These are phyloP conservation scores for Epizoanthus illoricatus DNA, from an alignment of 92 coral and sea anemone genomes.

Conservation along the genomic window DNA sequence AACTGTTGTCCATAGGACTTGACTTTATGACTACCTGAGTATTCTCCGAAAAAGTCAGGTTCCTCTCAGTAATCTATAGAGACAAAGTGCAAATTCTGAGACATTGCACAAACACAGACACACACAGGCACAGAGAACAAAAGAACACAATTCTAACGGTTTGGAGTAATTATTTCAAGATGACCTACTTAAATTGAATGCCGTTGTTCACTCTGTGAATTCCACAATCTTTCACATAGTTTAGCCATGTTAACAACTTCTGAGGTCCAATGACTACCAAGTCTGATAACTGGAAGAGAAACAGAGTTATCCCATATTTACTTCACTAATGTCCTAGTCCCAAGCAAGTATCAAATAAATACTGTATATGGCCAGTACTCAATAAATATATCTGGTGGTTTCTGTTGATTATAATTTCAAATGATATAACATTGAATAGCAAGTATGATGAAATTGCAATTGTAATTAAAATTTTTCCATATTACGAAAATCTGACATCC, in stretches of 20 bases:
- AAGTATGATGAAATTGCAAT: too few relatives aligned
- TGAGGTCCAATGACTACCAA: constrained; percentile 60
- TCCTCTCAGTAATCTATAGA: constrained; percentile 14
- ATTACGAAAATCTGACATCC: too few relatives aligned
- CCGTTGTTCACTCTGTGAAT: constrained; percentile 22
- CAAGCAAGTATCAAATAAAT: too few relatives aligned
- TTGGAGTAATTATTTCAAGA: neutral
- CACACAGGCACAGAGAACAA: neutral
- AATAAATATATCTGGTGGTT: neutral
- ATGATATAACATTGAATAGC: too few relatives aligned
- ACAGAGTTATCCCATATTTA: too few relatives aligned
- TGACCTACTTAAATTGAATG: constrained; percentile 10
- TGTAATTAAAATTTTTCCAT: too few relatives aligned
- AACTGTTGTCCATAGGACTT: too few relatives aligned
- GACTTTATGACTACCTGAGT: too few relatives aligned
- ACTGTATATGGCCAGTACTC: too few relatives aligned
- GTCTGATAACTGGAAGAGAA: neutral
- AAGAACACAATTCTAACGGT: neutral
- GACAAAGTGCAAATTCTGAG: neutral
- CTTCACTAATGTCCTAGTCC: too few relatives aligned
- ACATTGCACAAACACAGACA: neutral
- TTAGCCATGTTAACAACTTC: constrained; percentile 55
- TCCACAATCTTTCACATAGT: neutral
- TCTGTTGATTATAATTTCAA: too few relatives aligned
- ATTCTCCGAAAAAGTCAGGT: neutral